Evolutionary conservation across 2,113 vertebrate genomes (phyloP).

Genomic region (Acrocephalus arundinaceus): DNA sequence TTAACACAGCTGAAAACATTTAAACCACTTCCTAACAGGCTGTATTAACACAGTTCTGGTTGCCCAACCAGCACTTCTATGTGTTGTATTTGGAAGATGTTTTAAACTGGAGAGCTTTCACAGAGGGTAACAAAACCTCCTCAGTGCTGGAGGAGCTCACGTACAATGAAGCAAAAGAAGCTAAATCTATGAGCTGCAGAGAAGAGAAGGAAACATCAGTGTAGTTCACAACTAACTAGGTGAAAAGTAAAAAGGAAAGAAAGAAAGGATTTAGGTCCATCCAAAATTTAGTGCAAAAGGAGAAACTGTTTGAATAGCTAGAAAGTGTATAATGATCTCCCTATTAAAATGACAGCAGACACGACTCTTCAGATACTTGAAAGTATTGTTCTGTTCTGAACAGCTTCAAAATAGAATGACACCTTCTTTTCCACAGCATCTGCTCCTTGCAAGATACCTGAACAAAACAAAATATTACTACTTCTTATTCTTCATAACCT

Average conservation of each 20-base stretch:
- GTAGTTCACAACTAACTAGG: neutral
- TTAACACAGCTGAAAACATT: neutral
- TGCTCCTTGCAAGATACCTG: neutral
- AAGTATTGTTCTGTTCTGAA: neutral
- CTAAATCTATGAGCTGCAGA: neutral
- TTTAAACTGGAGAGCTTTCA: neutral
- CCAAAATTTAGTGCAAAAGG: neutral
- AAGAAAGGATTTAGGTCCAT: neutral
- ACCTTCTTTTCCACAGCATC: neutral
- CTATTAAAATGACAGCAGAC: neutral
- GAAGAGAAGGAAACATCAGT: neutral
- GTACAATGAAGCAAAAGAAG: neutral
- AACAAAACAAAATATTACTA: neutral
- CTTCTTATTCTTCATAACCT: neutral
- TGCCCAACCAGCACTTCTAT: neutral
- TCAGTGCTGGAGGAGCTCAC: neutral
- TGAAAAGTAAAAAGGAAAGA: neutral
- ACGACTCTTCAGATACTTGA: neutral
- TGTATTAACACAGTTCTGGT: neutral
- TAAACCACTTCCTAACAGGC: neutral
- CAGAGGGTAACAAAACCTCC: neutral
- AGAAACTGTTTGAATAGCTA: neutral
- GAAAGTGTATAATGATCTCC: neutral
- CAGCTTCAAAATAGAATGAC: neutral
- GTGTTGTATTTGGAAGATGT: neutral